Percentiles rank a stretch among this genome's conserved stretches.
These are phyloP conservation scores for Osmoderma eremita DNA, from an alignment of 2,888 invertebrate genomes.

Conservation along the genomic window DNA sequence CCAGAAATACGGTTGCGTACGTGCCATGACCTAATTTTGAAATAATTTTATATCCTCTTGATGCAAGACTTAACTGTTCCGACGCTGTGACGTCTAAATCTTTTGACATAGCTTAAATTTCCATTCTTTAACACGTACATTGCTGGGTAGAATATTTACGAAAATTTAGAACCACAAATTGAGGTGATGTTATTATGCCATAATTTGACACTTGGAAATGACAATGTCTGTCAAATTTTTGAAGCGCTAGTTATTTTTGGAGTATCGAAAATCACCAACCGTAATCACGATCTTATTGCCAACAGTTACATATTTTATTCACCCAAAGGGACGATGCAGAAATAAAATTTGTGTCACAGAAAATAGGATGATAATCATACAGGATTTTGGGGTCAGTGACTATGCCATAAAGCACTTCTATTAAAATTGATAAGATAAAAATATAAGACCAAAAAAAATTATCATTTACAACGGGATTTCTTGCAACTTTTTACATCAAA, in stretches of 20 bases:
- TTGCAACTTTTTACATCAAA: too few relatives aligned
- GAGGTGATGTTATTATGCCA: not conserved
- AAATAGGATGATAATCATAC: too few relatives aligned
- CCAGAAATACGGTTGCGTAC: constrained; percentile 75
- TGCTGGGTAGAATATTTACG: constrained; percentile 12
- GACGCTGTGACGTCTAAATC: constrained; percentile 65
- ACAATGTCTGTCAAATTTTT: not conserved
- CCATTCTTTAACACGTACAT: constrained; percentile 6
- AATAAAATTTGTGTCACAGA: too few relatives aligned
- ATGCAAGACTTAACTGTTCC: constrained; percentile 71
- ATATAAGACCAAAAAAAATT: too few relatives aligned
- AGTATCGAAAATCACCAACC: not conserved
- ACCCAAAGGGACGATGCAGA: too few relatives aligned
- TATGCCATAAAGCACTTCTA: too few relatives aligned
- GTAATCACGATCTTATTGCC: too few relatives aligned
- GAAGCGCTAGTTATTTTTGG: not conserved
- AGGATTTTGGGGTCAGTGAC: too few relatives aligned
- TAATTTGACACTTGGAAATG: constrained; percentile 17
- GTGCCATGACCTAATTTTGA: constrained; percentile 79
- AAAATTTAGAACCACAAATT: constrained; percentile 8
- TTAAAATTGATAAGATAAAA: too few relatives aligned
- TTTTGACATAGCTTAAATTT: constrained; percentile 56
- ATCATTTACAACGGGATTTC: too few relatives aligned
- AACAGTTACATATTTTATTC: too few relatives aligned
- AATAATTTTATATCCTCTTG: constrained; percentile 72